phyloP scores from a whole-genome alignment of 2,888 invertebrate genomes.

The Apotomis betuletana region DNA sequence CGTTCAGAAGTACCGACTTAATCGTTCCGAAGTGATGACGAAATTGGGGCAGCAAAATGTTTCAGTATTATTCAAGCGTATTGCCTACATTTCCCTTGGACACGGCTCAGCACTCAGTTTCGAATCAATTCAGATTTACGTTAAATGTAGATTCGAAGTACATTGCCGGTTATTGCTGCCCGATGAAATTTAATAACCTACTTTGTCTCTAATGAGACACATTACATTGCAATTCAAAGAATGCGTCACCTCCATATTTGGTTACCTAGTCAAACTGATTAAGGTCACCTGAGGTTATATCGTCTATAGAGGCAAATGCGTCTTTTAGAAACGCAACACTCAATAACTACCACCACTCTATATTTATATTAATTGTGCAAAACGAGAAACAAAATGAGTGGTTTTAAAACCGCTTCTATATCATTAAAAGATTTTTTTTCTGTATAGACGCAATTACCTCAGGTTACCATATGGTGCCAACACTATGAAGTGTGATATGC shows the following conservation, averaged over 20 bases:
- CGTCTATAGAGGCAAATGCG: too few relatives aligned
- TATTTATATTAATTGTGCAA: too few relatives aligned
- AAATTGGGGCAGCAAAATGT: conserved; percentile 9
- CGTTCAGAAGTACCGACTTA: background rate
- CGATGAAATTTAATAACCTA: background rate
- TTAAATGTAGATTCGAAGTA: background rate
- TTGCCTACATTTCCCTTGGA: conserved; percentile 14
- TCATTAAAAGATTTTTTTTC: too few relatives aligned
- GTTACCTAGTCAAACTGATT: background rate
- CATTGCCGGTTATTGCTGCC: background rate
- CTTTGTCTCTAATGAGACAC: background rate
- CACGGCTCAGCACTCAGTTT: background rate
- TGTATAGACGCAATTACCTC: too few relatives aligned
- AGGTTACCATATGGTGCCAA: too few relatives aligned
- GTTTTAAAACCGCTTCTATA: too few relatives aligned
- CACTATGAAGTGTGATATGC: too few relatives aligned
- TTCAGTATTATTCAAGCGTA: conserved; percentile 13
- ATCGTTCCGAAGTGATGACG: conserved; percentile 10
- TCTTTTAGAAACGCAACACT: too few relatives aligned
- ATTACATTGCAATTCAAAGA: background rate
- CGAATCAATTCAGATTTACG: conserved; percentile 10
- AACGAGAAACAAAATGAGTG: too few relatives aligned
- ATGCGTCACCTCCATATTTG: background rate
- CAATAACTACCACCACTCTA: too few relatives aligned
- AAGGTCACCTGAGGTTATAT: background rate